phyloP scores from a whole-genome alignment of 1,140 invertebrate genomes.

The Drosophila persimilis region DNA sequence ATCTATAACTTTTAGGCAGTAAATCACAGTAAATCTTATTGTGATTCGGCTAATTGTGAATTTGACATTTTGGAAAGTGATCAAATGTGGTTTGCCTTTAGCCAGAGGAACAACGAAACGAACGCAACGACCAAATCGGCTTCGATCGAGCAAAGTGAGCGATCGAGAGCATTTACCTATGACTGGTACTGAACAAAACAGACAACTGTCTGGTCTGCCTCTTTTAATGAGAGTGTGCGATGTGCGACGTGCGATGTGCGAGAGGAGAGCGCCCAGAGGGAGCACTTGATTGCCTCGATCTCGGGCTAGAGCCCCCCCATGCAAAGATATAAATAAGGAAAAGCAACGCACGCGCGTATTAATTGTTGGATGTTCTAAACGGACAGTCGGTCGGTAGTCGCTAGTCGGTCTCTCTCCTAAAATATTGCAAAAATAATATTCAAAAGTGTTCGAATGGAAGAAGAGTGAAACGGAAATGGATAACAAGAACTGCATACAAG shows the following conservation, averaged over 20 bases:
- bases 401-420: conserved; percentile 1
- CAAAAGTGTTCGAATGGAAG: conserved; percentile 16
- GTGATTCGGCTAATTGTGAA: conserved; percentile 17
- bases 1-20: conserved; percentile 9
- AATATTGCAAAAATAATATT: conserved; percentile 13
- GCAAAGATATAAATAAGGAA: conserved; percentile 79
- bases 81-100: conserved; percentile 73
- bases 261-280: conserved; percentile 46
- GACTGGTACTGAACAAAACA: conserved; percentile 16
- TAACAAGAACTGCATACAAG: conserved; percentile 30
- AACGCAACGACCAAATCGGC: not conserved
- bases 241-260: conserved; percentile 6
- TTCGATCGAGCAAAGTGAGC: too few relatives aligned
- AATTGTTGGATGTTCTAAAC: conserved; percentile 73
- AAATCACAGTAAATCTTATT: conserved; percentile 11
- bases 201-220: conserved; percentile 40
- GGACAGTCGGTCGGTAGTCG: conserved; percentile 33
- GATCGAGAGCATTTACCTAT: conserved; percentile 20
- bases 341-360: conserved; percentile 79
- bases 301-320: conserved; percentile 51
- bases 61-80: conserved; percentile 75
- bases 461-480: conserved; percentile 45
- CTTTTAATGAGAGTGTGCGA: conserved; percentile 46
- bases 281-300: conserved; percentile 79
- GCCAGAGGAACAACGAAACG: conserved; percentile 1